Evolutionary conservation across 2,888 invertebrate genomes (phyloP).

Genomic region (Steromphala cineraria): DNA sequence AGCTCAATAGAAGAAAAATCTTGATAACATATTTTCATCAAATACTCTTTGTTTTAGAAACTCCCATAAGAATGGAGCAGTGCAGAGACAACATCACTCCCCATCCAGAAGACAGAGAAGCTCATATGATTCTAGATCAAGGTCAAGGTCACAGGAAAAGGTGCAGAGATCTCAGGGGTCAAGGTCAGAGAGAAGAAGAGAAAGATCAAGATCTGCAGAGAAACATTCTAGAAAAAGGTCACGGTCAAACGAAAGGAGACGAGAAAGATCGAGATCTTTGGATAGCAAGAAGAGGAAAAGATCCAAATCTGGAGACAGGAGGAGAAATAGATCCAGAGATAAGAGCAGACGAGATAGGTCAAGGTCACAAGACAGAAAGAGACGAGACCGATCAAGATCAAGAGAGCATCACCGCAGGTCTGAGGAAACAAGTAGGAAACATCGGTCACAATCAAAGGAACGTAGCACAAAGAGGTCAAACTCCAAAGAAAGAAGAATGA

Average conservation of each 20-base stretch:
- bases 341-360: constrained; percentile 20
- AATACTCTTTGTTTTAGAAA: not conserved
- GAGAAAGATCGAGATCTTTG: constrained; percentile 50
- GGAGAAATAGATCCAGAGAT: constrained; percentile 49
- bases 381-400: constrained; percentile 6
- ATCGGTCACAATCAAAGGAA: constrained; percentile 21
- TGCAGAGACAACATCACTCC: constrained; percentile 22
- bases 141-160: constrained; percentile 37
- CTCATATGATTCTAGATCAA: not conserved
- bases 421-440: constrained; percentile 46
- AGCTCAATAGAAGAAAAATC: too few relatives aligned
- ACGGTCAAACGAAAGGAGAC: not conserved
- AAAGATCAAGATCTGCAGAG: not conserved
- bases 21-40: too few relatives aligned
- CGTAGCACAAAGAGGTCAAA: constrained; percentile 10
- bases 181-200: not conserved
- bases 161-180: constrained; percentile 1
- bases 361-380: constrained; percentile 36
- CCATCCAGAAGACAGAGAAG: constrained; percentile 7
- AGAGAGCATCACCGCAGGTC: constrained; percentile 17
- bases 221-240: not conserved
- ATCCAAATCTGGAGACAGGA: not conserved
- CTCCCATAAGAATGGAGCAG: not conserved
- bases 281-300: constrained; percentile 15
- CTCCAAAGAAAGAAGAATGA: constrained; percentile 1